These are phyloP conservation scores for Sebastes reedi DNA, from an alignment of 2,797 vertebrate genomes.

Conservation along the genomic window DNA sequence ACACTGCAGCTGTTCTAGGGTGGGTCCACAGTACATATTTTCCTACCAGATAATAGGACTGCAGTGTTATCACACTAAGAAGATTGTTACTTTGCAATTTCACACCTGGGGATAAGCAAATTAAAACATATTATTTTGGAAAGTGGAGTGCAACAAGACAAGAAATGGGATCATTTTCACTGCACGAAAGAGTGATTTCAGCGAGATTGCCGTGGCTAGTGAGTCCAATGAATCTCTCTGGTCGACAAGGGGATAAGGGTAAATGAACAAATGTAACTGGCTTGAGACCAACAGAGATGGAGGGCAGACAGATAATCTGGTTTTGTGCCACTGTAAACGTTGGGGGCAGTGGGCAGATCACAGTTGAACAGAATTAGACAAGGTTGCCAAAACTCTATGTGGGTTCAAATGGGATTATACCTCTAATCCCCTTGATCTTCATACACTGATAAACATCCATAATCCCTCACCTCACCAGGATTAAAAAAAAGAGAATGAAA, in stretches of 20 bases:
- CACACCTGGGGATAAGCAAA: constrained; percentile 41
- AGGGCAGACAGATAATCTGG: constrained; percentile 35
- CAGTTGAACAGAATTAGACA: constrained; percentile 63
- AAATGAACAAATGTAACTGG: constrained; percentile 40
- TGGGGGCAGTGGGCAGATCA: constrained; percentile 53
- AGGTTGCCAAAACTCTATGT: constrained; percentile 64
- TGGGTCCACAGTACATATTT: constrained; percentile 20
- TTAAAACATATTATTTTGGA: constrained; percentile 34
- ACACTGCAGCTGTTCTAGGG: constrained; percentile 51
- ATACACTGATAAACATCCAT: constrained; percentile 69
- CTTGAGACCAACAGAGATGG: constrained; percentile 28
- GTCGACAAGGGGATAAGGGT: constrained; percentile 1
- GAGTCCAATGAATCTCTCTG: constrained; percentile 24
- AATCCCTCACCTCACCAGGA: constrained; percentile 72
- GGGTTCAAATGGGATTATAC: constrained; percentile 75
- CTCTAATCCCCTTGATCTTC: constrained; percentile 75
- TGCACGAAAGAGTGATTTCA: constrained; percentile 21
- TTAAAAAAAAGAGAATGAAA: constrained; percentile 48
- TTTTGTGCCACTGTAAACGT: constrained; percentile 55
- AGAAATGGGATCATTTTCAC: constrained; percentile 9
- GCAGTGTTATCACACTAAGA: constrained; percentile 23
- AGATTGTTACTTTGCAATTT: constrained; percentile 44
- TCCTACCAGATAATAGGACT: constrained; percentile 6
- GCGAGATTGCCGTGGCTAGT: constrained; percentile 9
- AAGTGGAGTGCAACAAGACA: neutral